Conservation (phyloP, 2,113 vertebrate genomes). For the Sphaerodactylus townsendi region DNA sequence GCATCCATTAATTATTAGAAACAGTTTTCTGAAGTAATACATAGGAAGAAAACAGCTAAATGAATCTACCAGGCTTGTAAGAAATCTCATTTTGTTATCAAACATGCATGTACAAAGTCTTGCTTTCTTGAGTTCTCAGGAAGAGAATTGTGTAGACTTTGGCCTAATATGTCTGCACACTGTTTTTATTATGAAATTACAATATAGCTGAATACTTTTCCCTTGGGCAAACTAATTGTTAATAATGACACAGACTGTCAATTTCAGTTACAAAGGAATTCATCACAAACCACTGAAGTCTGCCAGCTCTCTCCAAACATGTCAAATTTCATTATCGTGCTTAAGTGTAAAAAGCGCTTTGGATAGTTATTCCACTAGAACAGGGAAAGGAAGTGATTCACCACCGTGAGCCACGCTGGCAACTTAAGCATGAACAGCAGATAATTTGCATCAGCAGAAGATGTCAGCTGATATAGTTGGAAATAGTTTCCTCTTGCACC, state of each 20-base stretch:
- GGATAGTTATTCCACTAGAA: background rate
- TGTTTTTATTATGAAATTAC: constrained; percentile 3
- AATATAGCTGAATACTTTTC: constrained; percentile 17
- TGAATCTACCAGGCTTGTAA: background rate
- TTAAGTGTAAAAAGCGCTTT: constrained; percentile 26
- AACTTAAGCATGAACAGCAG: background rate
- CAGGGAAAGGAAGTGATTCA: background rate
- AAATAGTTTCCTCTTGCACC: background rate
- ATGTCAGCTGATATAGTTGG: background rate
- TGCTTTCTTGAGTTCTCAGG: constrained; percentile 1
- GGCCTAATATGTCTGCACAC: background rate
- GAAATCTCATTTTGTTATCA: background rate
- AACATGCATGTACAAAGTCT: background rate
- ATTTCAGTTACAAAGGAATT: constrained; percentile 31
- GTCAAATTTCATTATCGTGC: constrained; percentile 46
- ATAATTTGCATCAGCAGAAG: background rate
- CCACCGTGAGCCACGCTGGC: background rate
- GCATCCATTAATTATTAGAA: background rate
- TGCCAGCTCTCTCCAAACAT: constrained; percentile 44
- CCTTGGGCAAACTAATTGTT: constrained; percentile 26
- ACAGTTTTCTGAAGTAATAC: background rate
- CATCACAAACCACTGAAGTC: constrained; percentile 37
- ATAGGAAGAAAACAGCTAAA: background rate
- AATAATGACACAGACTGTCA: constrained; percentile 47
- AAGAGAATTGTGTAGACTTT: background rate